Conservation (phyloP, 2,797 vertebrate genomes). For the Muraenolepis orangiensis region DNA sequence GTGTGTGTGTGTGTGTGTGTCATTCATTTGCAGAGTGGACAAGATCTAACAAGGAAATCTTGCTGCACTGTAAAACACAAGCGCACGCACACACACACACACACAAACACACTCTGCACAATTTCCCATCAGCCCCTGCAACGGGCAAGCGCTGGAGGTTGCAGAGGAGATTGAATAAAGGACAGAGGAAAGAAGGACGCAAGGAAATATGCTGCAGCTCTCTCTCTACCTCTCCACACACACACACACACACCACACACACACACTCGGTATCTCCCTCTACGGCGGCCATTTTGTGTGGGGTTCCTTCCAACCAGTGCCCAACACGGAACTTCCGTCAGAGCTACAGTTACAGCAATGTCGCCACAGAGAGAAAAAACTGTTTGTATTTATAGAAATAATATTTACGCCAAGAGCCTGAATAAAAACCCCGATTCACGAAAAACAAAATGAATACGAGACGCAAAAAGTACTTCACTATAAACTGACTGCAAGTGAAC, state of each 20-base stretch:
- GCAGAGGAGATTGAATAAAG: background rate
- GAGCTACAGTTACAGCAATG: constrained; percentile 41
- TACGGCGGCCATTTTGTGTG: constrained; percentile 73
- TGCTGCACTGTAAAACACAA: background rate
- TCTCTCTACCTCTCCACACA: constrained; percentile 15
- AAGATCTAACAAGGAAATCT: background rate
- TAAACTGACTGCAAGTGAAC: background rate
- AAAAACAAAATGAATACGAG: too few species aligned
- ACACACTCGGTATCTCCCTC: constrained; percentile 51
- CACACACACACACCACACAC: too few species aligned
- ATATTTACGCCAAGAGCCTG: background rate
- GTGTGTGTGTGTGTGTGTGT: background rate
- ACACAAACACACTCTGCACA: background rate
- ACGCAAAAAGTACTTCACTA: background rate
- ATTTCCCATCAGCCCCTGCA: background rate
- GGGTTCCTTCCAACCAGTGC: constrained; percentile 51
- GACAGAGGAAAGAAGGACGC: background rate
- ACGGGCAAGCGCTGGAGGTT: background rate
- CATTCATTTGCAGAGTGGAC: background rate
- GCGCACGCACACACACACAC: background rate
- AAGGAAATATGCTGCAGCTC: background rate
- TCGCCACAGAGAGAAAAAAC: background rate
- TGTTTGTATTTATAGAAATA: background rate
- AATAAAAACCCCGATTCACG: too few species aligned
- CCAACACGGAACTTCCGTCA: constrained; percentile 69